A percentile compares a stretch with the other conserved stretches of the same genome.
phyloP scores from a whole-genome alignment of 2,113 vertebrate species.

The Platichthys flesus region DNA sequence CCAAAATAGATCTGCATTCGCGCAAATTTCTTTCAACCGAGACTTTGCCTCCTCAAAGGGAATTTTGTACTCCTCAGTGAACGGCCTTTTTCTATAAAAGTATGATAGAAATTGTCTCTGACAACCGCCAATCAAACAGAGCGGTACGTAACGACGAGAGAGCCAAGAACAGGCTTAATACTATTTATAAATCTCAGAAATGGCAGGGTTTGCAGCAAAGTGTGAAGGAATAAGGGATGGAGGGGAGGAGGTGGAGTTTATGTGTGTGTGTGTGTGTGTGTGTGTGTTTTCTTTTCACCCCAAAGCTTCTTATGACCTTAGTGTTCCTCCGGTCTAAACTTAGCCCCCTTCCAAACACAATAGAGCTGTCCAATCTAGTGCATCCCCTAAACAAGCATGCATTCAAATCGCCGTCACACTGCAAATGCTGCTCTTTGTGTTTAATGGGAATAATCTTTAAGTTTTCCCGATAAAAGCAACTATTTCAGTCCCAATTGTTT shows the following conservation, averaged over 20 bases:
- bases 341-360: constrained; percentile 59
- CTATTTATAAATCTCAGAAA: constrained; percentile 82
- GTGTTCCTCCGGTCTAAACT: constrained; percentile 72
- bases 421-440: constrained; percentile 16
- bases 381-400: constrained; percentile 54
- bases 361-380: constrained; percentile 36
- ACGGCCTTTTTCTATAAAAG: constrained; percentile 66
- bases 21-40: constrained; percentile 56
- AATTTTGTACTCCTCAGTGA: constrained; percentile 61
- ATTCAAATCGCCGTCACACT: constrained; percentile 52
- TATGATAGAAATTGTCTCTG: constrained; percentile 80
- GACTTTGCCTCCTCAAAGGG: constrained; percentile 70
- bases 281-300: constrained; percentile 47
- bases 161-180: constrained; percentile 80
- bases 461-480: background rate
- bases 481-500: constrained; percentile 27
- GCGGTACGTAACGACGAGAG: constrained; percentile 70
- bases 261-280: constrained; percentile 12
- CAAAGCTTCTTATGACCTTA: constrained; percentile 81
- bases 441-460: constrained; percentile 17
- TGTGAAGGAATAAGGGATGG: constrained; percentile 75
- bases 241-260: constrained; percentile 63
- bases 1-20: constrained; percentile 62
- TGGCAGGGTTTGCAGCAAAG: constrained; percentile 78
- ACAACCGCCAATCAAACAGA: constrained; percentile 82